Percentiles rank a stretch among this genome's conserved stretches.
Evolutionary conservation across 2,113 vertebrate genomes (phyloP).

Genomic region (Genyomyrus donnyi): DNA sequence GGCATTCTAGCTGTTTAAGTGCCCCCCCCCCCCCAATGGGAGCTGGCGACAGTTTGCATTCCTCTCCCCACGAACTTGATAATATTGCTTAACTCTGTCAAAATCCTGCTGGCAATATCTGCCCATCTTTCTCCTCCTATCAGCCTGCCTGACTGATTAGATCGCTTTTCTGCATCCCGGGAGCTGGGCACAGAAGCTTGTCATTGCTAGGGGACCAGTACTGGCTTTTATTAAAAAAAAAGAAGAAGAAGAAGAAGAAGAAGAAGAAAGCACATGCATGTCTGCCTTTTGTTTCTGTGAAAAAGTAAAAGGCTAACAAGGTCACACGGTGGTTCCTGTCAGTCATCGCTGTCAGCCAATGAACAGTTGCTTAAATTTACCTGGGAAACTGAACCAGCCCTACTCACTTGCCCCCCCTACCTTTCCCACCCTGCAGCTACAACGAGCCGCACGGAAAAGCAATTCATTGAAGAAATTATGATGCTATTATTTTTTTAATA

Average conservation of each 20-base stretch:
- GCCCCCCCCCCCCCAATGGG: constrained; percentile 12
- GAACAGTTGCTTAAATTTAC: not conserved
- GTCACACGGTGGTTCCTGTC: not conserved
- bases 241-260: too few relatives aligned
- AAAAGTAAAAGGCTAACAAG: not conserved
- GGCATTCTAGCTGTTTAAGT: constrained; percentile 29
- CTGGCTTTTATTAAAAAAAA: not conserved
- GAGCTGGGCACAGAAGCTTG: constrained; percentile 29
- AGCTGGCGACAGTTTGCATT: constrained; percentile 37
- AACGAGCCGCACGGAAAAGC: not conserved
- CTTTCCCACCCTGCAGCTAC: not conserved
- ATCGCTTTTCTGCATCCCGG: constrained; percentile 43
- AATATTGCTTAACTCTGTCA: constrained; percentile 48
- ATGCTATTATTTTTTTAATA: not conserved
- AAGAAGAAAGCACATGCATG: not conserved
- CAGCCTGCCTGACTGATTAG: constrained; percentile 43
- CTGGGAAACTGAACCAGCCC: not conserved
- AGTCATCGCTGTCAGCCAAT: not conserved
- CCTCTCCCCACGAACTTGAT: constrained; percentile 48
- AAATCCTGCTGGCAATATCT: constrained; percentile 41
- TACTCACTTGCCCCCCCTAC: not conserved
- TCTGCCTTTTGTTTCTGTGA: not conserved
- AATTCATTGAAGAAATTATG: not conserved
- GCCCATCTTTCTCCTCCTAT: constrained; percentile 50
- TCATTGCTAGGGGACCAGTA: not conserved